Percentiles rank a stretch among this genome's conserved stretches.
Evolutionary conservation across 2,113 vertebrate species (phyloP).

Genomic region (Calypte anna): DNA sequence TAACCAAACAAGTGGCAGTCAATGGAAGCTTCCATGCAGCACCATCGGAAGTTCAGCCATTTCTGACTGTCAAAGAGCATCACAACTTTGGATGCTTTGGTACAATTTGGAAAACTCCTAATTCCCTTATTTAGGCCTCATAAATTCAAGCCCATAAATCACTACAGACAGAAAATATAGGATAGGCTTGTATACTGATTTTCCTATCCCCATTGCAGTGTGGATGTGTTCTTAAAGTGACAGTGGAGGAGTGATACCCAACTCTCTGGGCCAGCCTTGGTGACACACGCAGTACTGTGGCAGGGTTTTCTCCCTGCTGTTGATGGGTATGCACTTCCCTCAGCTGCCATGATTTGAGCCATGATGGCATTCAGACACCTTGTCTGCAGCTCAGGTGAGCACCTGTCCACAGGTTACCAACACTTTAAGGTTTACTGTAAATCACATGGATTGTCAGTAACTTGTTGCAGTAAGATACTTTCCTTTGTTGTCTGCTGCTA

Average conservation of each 20-base stretch:
- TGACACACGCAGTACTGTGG: background rate
- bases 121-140: background rate
- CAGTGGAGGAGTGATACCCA: fast-evolving
- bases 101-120: background rate
- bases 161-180: background rate
- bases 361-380: fast-evolving
- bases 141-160: background rate
- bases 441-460: background rate
- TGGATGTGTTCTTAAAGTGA: background rate
- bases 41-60: background rate
- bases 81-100: background rate
- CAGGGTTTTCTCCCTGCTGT: background rate
- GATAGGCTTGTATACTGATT: background rate
- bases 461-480: background rate
- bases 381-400: background rate
- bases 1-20: background rate
- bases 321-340: background rate
- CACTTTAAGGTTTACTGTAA: background rate
- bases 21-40: background rate
- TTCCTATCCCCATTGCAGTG: background rate
- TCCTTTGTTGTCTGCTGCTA: background rate
- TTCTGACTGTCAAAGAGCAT: background rate
- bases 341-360: fast-evolving
- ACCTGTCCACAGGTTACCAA: background rate
- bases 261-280: background rate